These are phyloP conservation scores for Acholoe squamosa DNA, from an alignment of 2,888 invertebrate species.

Conservation along the genomic window DNA sequence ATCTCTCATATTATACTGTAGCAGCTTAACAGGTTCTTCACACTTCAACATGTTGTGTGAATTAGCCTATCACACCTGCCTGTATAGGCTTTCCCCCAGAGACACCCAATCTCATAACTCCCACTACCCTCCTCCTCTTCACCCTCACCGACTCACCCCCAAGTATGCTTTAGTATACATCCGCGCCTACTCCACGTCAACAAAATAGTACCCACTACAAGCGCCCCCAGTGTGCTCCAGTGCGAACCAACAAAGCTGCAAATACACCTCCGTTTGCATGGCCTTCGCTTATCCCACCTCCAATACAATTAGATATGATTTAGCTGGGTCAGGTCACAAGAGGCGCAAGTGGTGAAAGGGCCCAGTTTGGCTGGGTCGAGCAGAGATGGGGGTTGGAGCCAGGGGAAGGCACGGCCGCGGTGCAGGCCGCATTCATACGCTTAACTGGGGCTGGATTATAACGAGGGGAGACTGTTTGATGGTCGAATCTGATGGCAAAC, in stretches of 20 bases:
- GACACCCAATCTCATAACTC: background rate
- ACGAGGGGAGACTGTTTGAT: conserved; percentile 37
- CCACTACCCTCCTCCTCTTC: background rate
- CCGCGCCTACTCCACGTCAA: conserved; percentile 33
- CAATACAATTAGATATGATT: conserved; percentile 38
- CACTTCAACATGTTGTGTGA: conserved; percentile 21
- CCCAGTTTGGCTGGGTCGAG: background rate
- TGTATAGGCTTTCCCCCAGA: background rate
- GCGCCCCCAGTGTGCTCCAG: background rate
- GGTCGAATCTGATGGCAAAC: conserved; percentile 25
- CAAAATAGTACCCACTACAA: conserved; percentile 9
- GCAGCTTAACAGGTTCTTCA: conserved; percentile 20
- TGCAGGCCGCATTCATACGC: background rate
- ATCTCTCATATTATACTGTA: background rate
- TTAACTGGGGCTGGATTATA: conserved; percentile 20
- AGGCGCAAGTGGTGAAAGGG: conserved; percentile 20
- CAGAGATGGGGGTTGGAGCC: background rate
- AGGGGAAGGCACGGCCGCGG: background rate
- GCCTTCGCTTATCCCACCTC: background rate
- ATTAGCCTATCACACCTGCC: conserved; percentile 39
- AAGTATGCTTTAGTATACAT: background rate
- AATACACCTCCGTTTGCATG: background rate
- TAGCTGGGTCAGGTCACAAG: background rate
- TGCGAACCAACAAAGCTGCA: conserved; percentile 15
- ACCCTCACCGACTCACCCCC: background rate